Evolutionary conservation across 64 coral and sea anemone genomes (phyloP).

Genomic region (Montipora cactus): DNA sequence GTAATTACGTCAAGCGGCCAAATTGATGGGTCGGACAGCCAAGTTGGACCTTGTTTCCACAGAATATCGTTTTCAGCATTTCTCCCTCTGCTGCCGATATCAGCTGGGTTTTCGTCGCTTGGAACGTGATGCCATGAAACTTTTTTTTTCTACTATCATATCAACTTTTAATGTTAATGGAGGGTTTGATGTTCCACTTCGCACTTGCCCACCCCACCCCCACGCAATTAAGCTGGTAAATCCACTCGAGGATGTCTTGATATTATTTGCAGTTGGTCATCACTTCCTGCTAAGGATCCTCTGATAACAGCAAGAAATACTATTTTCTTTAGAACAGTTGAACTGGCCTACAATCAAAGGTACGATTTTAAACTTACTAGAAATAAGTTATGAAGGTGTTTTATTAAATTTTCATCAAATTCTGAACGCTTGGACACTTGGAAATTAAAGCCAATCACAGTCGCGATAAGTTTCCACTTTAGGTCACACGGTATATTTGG

Average conservation of each 20-base stretch:
- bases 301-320: slow-evolving; percentile 83
- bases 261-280: slow-evolving; percentile 74
- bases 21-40: slow-evolving; percentile 33
- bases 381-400: too few relatives aligned
- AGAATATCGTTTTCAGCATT: slow-evolving; percentile 25
- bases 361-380: background rate
- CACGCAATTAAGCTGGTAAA: too few relatives aligned
- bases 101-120: slow-evolving; percentile 5
- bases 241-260: too few relatives aligned
- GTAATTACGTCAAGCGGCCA: slow-evolving; percentile 22
- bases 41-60: slow-evolving; percentile 42
- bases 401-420: too few relatives aligned
- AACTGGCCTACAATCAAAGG: slow-evolving; percentile 96
- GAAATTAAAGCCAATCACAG: too few relatives aligned
- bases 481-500: too few relatives aligned
- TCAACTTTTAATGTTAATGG: too few relatives aligned
- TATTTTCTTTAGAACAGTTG: slow-evolving; percentile 92
- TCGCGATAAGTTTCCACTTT: too few relatives aligned
- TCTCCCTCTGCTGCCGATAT: slow-evolving; percentile 38
- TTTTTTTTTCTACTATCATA: background rate
- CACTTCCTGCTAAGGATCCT: slow-evolving; percentile 80
- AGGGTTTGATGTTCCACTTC: too few relatives aligned
- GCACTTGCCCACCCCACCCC: too few relatives aligned
- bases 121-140: too few relatives aligned
- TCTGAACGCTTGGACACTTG: too few relatives aligned